phyloP scores from a whole-genome alignment of 1,140 invertebrate species.

The Calycopis cecrops region DNA sequence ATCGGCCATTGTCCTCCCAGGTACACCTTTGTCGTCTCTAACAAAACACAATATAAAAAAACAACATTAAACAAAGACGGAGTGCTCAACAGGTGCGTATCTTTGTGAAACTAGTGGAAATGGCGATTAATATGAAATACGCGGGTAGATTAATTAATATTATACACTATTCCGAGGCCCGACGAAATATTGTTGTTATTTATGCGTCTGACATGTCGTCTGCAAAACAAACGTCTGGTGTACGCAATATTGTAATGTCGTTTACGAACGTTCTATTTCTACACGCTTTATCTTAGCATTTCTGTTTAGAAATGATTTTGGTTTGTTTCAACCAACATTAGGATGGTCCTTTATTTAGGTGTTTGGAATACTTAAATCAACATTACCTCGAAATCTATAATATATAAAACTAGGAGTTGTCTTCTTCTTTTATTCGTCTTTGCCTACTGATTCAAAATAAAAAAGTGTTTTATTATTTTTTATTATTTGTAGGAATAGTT shows the following conservation, averaged over 20 bases:
- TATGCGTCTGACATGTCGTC: constrained; percentile 39
- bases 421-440: no score
- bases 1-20: no score
- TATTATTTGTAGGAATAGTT: no score
- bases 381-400: no score
- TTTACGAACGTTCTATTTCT: constrained; percentile 4
- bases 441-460: no score
- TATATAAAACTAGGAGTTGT: no score
- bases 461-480: no score
- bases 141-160: constrained; percentile 54
- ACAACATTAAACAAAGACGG: constrained; percentile 22
- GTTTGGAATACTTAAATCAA: no score
- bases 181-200: constrained; percentile 59
- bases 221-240: constrained; percentile 19
- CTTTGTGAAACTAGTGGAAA: constrained; percentile 43
- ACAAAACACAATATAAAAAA: constrained; percentile 26
- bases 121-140: constrained; percentile 55
- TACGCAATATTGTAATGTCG: constrained; percentile 11
- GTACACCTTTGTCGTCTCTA: no score
- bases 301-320: no score
- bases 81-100: constrained; percentile 50
- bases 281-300: not conserved
- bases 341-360: no score
- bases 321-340: no score
- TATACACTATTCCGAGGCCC: constrained; percentile 49